Evolutionary conservation across 1,140 invertebrate genomes (phyloP).

Genomic region (Dendrolimus kikuchii): DNA sequence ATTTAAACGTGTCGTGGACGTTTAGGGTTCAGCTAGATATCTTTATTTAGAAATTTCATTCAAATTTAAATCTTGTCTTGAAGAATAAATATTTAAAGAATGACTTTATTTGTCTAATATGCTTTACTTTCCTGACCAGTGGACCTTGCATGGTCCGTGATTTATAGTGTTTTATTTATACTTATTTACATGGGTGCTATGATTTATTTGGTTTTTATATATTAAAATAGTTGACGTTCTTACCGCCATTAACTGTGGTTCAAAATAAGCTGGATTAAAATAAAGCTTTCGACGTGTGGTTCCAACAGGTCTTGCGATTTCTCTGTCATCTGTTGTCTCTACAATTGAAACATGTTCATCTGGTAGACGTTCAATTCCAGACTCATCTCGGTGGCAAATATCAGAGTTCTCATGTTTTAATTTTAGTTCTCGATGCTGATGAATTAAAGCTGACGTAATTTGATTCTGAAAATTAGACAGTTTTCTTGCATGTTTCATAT

Average conservation of each 20-base stretch:
- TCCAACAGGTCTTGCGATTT: conserved; percentile 76
- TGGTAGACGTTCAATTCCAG: conserved; percentile 80
- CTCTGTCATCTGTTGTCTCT: conserved; percentile 82
- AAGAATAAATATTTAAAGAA: no score
- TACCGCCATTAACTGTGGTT: conserved; percentile 86
- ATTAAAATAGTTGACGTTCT: conserved; percentile 33
- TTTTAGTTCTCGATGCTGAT: conserved; percentile 70
- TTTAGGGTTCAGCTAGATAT: no score
- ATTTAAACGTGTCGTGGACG: no score
- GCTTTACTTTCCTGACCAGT: no score
- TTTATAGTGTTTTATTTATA: no score
- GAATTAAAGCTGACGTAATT: conserved; percentile 79
- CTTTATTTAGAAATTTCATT: no score
- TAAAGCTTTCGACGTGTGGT: conserved; percentile 84
- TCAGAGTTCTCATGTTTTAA: conserved; percentile 50
- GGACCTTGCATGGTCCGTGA: no score
- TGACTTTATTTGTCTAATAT: no score
- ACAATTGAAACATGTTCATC: conserved; percentile 88
- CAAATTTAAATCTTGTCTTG: no score
- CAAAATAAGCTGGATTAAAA: conserved; percentile 91
- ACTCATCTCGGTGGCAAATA: conserved; percentile 61
- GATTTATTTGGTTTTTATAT: background rate
- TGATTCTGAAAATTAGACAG: conserved; percentile 64
- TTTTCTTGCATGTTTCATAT: no score
- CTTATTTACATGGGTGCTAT: no score